Conservation (phyloP, 2,888 invertebrate genomes). For the Drosophila neonasuta region DNA sequence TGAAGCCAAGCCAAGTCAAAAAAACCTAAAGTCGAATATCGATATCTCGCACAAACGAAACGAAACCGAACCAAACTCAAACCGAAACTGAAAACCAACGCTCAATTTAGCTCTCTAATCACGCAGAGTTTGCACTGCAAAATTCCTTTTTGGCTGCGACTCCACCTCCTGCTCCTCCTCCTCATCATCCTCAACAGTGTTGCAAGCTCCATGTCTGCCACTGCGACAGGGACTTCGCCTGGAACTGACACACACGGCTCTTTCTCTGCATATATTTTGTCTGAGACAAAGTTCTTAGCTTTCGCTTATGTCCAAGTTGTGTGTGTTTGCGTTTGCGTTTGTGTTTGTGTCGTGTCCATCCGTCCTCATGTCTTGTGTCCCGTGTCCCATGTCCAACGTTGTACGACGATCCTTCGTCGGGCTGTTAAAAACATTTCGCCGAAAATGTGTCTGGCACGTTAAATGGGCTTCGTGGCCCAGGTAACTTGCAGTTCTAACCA, state of each 20-base stretch:
- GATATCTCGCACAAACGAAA: conserved; percentile 41
- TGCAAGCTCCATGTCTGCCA: conserved; percentile 10
- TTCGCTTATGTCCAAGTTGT: conserved; percentile 43
- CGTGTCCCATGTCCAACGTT: conserved; percentile 32
- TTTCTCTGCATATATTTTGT: conserved; percentile 4
- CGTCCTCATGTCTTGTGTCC: conserved; percentile 10
- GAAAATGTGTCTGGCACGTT: conserved; percentile 78
- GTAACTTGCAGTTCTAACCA: conserved; percentile 76
- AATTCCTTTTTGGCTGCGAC: conserved; percentile 48
- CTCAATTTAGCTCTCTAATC: conserved; percentile 76
- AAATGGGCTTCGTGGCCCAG: conserved; percentile 66
- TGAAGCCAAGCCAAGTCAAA: conserved; percentile 7
- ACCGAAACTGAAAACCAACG: conserved; percentile 37
- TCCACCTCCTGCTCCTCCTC: conserved; percentile 10
- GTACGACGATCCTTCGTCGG: conserved; percentile 47
- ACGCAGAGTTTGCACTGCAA: conserved; percentile 71
- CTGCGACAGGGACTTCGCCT: conserved; percentile 10
- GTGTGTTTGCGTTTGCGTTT: background rate
- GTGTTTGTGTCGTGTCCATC: conserved; percentile 9
- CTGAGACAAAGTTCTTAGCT: conserved; percentile 54
- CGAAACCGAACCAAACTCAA: conserved; percentile 29
- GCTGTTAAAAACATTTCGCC: conserved; percentile 75
- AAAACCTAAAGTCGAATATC: conserved; percentile 38
- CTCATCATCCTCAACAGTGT: background rate
- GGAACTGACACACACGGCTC: conserved; percentile 4